Evolutionary conservation across 2,797 vertebrate genomes (phyloP), one percentile per base, ranked within the genome.

Genomic region (Muscicapa comitata): DNA sequence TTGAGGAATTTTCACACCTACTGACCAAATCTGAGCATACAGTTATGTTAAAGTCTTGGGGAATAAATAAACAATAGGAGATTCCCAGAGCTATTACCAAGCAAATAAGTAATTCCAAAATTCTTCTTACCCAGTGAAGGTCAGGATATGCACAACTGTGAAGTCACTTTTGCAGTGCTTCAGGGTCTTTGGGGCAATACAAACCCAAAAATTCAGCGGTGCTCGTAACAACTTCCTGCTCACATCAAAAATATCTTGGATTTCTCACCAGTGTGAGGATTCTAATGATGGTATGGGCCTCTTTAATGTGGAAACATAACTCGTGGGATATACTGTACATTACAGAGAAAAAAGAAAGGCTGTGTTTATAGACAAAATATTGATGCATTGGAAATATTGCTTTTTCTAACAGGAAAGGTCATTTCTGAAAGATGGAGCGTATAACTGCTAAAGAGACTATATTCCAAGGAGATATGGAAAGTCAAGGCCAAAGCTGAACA

Each of bases 41-140:
- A 88, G 75, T 81, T 73, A 11, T 5, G 23, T 85, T 80, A 86
- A 93, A 95, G 88, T 66, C 51, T 70, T 0, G 0, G 79, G 75
- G 80, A 90, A 71, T 94, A 94, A 96, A 90, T 82, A 92, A 96
- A 95, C 94, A 94, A 94, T 87, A 72, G 85, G 86, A 96, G 95
- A 83, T 76, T 87, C 71, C 91, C 82, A 85, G 90, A 92, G 35
- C 71, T 88, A 71, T 96, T 93, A 71, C 85, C 82, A 40, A 72
- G 78, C 90, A 95, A 94, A 82, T 87, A 84, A 93, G 55, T 79
- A 63, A 79, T 93, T 93, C 78, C 51, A 79, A 88, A 95, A 82
- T 48, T 84, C 31, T 91, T 96, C 63, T 19, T 79, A 54, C 43
- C 35, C 16, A 6, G 1, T 31, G 58, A 90, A 83, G 88, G 85